Conservation (phyloP, 2,888 invertebrate species). For the Scaptomyza polygonia region DNA sequence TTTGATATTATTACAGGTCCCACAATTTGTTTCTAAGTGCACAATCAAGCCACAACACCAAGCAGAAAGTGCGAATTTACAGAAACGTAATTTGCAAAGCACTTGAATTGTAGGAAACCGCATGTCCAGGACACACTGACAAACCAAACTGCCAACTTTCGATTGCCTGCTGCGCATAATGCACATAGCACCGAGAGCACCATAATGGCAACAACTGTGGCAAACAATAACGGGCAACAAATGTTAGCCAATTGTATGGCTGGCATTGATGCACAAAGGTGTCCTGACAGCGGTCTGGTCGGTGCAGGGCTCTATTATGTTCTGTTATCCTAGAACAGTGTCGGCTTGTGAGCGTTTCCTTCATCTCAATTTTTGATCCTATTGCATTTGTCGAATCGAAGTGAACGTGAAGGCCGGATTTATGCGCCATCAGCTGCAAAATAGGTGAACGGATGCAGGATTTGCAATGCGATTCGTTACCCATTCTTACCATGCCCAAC, state of each 20-base stretch:
- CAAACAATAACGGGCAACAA: constrained; percentile 48
- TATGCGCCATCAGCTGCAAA: constrained; percentile 43
- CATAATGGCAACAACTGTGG: constrained; percentile 16
- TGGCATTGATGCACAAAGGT: constrained; percentile 32
- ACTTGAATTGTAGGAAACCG: constrained; percentile 58
- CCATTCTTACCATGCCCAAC: constrained; percentile 9
- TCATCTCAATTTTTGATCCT: constrained; percentile 63
- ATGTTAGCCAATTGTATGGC: constrained; percentile 63
- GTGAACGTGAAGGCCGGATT: constrained; percentile 41
- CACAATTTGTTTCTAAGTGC: neutral
- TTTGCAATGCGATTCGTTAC: constrained; percentile 28
- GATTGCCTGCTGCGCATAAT: constrained; percentile 44
- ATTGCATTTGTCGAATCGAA: constrained; percentile 8
- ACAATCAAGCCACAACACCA: constrained; percentile 3
- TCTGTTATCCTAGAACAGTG: constrained; percentile 44
- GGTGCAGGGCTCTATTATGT: neutral
- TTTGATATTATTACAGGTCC: neutral
- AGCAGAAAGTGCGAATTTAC: constrained; percentile 5
- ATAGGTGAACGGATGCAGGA: constrained; percentile 58
- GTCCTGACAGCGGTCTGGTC: constrained; percentile 6
- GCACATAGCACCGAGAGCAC: constrained; percentile 19
- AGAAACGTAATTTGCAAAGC: constrained; percentile 44
- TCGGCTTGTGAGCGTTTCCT: constrained; percentile 48
- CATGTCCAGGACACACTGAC: constrained; percentile 43
- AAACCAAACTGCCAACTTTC: constrained; percentile 44